These are phyloP conservation scores for Oplegnathus fasciatus DNA, from an alignment of 2,113 vertebrate species.

Conservation along the genomic window DNA sequence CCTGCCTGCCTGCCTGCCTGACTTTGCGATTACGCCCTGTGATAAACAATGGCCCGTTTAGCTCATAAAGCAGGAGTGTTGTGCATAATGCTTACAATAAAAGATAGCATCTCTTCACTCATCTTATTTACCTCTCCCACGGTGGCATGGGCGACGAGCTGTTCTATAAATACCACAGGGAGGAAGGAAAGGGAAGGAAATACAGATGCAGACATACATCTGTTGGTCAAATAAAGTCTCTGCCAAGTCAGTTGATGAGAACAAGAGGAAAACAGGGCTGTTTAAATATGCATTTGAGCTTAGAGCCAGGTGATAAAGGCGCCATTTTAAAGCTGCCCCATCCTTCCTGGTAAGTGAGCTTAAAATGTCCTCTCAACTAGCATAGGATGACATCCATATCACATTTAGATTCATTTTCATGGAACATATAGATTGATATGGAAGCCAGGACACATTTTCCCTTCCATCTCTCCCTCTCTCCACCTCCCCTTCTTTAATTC, in stretches of 20 bases:
- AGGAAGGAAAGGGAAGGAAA: conserved; percentile 72
- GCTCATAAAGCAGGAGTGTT: conserved; percentile 85
- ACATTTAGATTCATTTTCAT: conserved; percentile 70
- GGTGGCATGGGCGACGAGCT: conserved; percentile 85
- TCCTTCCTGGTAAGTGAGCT: conserved; percentile 56
- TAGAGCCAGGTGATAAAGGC: conserved; percentile 66
- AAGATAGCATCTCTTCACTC: conserved; percentile 96
- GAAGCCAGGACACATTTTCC: conserved; percentile 66
- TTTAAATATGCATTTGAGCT: conserved; percentile 57
- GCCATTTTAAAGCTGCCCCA: conserved; percentile 57
- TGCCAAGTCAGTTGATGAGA: conserved; percentile 82
- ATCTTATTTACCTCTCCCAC: conserved; percentile 94
- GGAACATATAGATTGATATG: conserved; percentile 73
- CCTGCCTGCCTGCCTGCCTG: conserved; percentile 58
- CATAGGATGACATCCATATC: conserved; percentile 57
- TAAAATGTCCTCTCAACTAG: conserved; percentile 63
- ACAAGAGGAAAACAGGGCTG: conserved; percentile 35
- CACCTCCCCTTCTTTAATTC: conserved; percentile 70
- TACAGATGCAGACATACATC: conserved; percentile 91
- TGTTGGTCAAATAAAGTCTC: conserved; percentile 90
- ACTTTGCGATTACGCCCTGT: conserved; percentile 76
- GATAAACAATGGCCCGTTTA: conserved; percentile 84
- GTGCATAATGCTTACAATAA: conserved; percentile 89
- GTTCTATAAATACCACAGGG: conserved; percentile 91
- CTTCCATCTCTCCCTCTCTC: conserved; percentile 53